phyloP scores from a whole-genome alignment of 2,888 invertebrate genomes.

The Rotaria magnacalcarata region DNA sequence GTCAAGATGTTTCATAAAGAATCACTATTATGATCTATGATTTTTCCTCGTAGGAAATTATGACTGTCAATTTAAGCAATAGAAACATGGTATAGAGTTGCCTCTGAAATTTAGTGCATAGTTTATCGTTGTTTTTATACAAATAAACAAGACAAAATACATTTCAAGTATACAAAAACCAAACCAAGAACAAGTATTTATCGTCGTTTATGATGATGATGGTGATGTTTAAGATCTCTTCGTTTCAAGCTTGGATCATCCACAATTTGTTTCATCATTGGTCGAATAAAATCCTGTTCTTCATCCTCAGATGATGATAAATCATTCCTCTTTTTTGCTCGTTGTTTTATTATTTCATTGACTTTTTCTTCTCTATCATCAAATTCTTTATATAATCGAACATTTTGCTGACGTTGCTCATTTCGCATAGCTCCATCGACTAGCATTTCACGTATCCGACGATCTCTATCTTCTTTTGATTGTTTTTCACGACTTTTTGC shows the following conservation, averaged over 20 bases:
- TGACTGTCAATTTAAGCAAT: too few relatives aligned
- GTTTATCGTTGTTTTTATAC: not conserved
- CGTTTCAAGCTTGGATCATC: conserved; percentile 3
- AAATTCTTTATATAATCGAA: not conserved
- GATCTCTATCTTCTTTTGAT: not conserved
- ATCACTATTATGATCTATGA: too few relatives aligned
- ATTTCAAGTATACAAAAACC: not conserved
- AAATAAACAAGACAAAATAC: not conserved
- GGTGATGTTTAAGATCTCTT: conserved; percentile 24
- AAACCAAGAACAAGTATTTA: not conserved
- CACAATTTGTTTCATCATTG: conserved; percentile 20
- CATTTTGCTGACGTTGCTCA: conserved; percentile 1
- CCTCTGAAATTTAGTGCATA: too few relatives aligned
- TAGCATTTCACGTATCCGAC: conserved; percentile 3
- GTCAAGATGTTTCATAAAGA: too few relatives aligned
- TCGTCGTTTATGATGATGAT: conserved; percentile 15
- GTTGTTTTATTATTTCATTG: not conserved
- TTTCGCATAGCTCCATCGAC: not conserved
- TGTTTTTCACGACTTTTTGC: not conserved
- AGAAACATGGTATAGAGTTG: too few relatives aligned
- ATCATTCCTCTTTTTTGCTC: not conserved
- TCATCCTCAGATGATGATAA: conserved; percentile 10
- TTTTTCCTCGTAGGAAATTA: too few relatives aligned
- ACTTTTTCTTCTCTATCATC: conserved; percentile 17
- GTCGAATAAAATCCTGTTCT: not conserved